These are phyloP conservation scores for Agelaius tricolor DNA, from an alignment of 2,113 vertebrate genomes.

Conservation along the genomic window DNA sequence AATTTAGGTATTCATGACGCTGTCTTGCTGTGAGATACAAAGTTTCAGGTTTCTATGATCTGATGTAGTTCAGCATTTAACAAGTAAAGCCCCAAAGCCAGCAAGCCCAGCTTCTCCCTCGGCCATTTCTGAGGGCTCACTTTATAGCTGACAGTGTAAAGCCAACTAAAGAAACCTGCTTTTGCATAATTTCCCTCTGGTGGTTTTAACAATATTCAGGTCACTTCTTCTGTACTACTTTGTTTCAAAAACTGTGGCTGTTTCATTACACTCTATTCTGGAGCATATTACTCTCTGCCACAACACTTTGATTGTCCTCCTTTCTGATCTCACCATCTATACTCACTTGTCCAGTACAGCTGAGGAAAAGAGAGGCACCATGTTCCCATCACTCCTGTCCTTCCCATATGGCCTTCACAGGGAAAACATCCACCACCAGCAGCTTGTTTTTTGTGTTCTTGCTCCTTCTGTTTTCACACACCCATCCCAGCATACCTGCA, in stretches of 20 bases:
- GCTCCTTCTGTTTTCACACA: not conserved
- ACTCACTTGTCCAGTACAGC: not conserved
- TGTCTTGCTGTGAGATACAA: not conserved
- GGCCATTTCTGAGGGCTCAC: not conserved
- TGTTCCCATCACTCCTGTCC: not conserved
- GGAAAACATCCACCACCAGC: not conserved
- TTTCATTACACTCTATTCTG: not conserved
- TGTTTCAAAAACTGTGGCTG: not conserved
- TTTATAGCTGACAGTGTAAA: not conserved
- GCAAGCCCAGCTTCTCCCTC: not conserved
- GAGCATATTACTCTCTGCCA: not conserved
- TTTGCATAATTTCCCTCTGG: not conserved
- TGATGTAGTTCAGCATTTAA: not conserved
- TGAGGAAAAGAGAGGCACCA: not conserved
- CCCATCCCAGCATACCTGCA: not conserved
- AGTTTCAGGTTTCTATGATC: not conserved
- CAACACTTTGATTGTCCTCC: not conserved
- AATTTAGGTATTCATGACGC: not conserved
- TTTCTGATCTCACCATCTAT: not conserved
- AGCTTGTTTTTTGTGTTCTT: not conserved
- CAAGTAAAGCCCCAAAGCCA: not conserved
- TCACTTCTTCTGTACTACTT: not conserved
- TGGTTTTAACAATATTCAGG: not conserved
- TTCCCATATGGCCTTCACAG: not conserved
- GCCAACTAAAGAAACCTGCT: not conserved